phyloP scores from a whole-genome alignment of 2,113 vertebrate genomes.

The Urocitellus parryii region DNA sequence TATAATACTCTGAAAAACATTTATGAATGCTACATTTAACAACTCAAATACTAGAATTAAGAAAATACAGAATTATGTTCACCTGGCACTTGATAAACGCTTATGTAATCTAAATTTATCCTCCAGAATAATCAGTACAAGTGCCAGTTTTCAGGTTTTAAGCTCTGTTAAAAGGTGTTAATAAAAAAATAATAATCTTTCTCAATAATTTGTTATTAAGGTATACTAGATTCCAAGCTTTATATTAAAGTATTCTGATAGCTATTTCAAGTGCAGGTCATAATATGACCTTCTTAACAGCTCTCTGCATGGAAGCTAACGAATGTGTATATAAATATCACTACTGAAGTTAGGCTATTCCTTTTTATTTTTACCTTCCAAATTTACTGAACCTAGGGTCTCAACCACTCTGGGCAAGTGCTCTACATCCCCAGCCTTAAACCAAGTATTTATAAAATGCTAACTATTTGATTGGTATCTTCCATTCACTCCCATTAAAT shows the following conservation, averaged over 20 bases:
- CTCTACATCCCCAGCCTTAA: too few species aligned
- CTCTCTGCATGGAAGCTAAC: slow-evolving; percentile 29
- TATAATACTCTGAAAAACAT: background rate
- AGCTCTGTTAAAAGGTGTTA: background rate
- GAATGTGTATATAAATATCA: background rate
- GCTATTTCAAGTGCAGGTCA: background rate
- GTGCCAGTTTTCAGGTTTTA: background rate
- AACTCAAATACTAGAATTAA: slow-evolving; percentile 29
- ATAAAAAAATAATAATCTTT: background rate
- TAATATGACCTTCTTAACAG: background rate
- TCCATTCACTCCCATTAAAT: background rate
- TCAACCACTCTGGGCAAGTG: too few species aligned
- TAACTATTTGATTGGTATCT: background rate
- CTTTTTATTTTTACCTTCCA: background rate
- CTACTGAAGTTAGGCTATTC: background rate
- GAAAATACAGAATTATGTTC: background rate
- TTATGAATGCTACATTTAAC: background rate
- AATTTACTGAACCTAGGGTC: background rate
- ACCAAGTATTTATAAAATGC: background rate
- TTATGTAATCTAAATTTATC: background rate
- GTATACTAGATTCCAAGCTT: background rate
- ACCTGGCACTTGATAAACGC: slow-evolving; percentile 1
- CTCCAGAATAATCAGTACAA: background rate
- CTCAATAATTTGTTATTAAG: background rate
- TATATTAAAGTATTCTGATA: background rate